Conservation (phyloP, 2,888 invertebrate genomes). For the Sturmia bella region DNA sequence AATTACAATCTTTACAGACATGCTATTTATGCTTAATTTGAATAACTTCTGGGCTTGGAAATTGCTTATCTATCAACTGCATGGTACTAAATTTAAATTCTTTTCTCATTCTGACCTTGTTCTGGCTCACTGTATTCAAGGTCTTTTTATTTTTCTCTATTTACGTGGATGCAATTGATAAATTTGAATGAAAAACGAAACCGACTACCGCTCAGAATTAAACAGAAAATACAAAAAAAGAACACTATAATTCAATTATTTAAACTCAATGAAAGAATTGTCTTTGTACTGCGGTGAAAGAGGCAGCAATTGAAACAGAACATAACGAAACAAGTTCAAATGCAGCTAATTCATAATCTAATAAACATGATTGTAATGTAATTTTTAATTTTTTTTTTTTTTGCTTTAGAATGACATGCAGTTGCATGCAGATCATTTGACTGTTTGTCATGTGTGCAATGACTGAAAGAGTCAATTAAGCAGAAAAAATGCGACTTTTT, state of each 20-base stretch:
- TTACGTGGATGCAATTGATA: constrained; percentile 39
- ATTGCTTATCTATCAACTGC: no score
- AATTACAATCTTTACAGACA: no score
- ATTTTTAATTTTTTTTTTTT: not conserved
- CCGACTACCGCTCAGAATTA: constrained; percentile 22
- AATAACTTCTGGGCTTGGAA: no score
- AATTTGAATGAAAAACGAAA: constrained; percentile 4
- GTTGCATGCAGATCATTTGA: constrained; percentile 19
- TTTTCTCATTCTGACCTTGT: constrained; percentile 48
- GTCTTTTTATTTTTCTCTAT: constrained; percentile 44
- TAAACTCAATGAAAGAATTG: constrained; percentile 39
- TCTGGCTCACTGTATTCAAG: constrained; percentile 38
- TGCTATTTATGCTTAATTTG: no score
- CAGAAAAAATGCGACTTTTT: not conserved
- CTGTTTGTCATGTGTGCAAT: constrained; percentile 20
- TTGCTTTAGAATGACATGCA: constrained; percentile 28
- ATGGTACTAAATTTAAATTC: no score
- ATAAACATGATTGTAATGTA: constrained; percentile 45
- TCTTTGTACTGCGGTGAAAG: constrained; percentile 5
- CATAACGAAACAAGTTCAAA: constrained; percentile 48
- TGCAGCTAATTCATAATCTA: constrained; percentile 53
- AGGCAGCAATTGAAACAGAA: constrained; percentile 5
- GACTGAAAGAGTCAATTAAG: constrained; percentile 47
- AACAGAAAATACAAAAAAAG: constrained; percentile 19
- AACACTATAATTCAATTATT: constrained; percentile 50